Base-by-base conservation (phyloP, 2,888 invertebrate species). In the Chaitophorus viminalis region DNA sequence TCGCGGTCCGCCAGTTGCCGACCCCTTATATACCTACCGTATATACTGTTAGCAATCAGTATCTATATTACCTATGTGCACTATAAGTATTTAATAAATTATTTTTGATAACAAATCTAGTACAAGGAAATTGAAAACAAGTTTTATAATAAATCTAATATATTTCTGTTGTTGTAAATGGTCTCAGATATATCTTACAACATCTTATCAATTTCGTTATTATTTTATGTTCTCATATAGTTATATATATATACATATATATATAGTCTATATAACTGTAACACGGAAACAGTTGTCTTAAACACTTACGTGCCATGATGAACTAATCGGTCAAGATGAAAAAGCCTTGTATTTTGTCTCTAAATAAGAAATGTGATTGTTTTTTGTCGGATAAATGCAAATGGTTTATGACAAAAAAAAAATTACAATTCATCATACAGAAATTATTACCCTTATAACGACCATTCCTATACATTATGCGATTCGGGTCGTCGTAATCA, bases 361-460 rank as follows among this genome's bases (percentile, higher is more conserved):
- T 25, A 25, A 60, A 60, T 60, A 60, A 60, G 60, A 60, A 60
- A 25, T 25, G 60, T 21, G 6, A 60, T 18, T 60, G 17, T 54
- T 54, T 65, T 65, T n/a, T n/a, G 65, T n/a, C 9, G n/a, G 21
- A 65, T n/a, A 65, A 65, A 65, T 21, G 18, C 21, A 1, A 54
- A 54, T 18, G 54, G 25, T 60, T 60, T 21, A 60, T 21, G 25
- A 60, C 9, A 65, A 68, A 60, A 60, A 60, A 68, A 68, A 68
- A 65, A n/a, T 68, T n/a, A 29, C n/a, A 68, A n/a, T 68, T 68
- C 29, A 68, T 29, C 68, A 25, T 1, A n/a, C 11, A 3, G 25
- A 68, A n/a, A 68, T n/a, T n/a, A n/a, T n/a, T 68, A 68, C 68
- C 68, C 68, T 68, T n/a, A 60, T 60, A 60, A 60, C 25, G 60